Percentiles rank a stretch among this genome's conserved stretches.
Conservation (phyloP, 2,797 vertebrate genomes). For the Arctocebus calabarensis region DNA sequence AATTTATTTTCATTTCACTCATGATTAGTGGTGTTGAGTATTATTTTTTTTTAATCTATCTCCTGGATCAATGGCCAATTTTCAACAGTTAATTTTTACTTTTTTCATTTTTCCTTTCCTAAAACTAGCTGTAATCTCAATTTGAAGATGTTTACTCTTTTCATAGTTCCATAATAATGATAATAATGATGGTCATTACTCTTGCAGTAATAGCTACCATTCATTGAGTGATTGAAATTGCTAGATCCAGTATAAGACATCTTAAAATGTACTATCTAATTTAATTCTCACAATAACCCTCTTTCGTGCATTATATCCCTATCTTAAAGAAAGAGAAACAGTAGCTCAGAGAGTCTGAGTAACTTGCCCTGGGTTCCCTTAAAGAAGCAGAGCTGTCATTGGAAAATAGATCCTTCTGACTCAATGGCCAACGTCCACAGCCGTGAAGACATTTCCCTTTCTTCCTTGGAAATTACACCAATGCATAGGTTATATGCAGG, state of each 20-base stretch:
- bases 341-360: neutral
- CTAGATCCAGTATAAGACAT: neutral
- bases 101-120: neutral
- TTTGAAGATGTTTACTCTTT: slow-evolving; percentile 25
- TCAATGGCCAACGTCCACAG: neutral
- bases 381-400: neutral
- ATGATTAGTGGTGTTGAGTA: neutral
- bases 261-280: slow-evolving; percentile 35
- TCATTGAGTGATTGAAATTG: slow-evolving; percentile 39
- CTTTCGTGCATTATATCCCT: neutral
- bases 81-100: neutral
- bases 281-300: slow-evolving; percentile 25
- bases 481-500: neutral
- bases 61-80: neutral
- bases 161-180: slow-evolving; percentile 46
- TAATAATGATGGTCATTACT: neutral
- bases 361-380: neutral
- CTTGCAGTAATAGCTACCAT: neutral
- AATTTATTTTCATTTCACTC: neutral
- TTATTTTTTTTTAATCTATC: neutral
- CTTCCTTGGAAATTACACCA: neutral
- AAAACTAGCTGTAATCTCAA: neutral
- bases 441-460: neutral
- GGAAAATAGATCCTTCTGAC: neutral
- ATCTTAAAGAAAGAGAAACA: slow-evolving; percentile 16